Evolutionary conservation across 2,113 vertebrate genomes (phyloP).

Genomic region (Lepisosteus osseus): DNA sequence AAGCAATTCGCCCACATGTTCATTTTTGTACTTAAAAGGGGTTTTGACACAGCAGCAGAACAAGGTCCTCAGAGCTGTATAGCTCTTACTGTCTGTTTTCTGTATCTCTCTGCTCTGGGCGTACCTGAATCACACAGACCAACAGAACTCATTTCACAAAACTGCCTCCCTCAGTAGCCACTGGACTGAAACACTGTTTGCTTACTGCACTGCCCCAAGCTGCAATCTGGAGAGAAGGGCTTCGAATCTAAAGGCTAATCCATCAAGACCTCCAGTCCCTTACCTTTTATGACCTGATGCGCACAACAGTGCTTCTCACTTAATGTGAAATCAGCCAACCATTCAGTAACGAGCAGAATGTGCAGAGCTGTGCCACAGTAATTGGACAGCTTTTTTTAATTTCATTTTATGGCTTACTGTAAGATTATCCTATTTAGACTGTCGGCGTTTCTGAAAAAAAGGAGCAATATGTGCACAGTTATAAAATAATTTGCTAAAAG

Average conservation of each 20-base stretch:
- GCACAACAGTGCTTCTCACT: slow-evolving; percentile 5
- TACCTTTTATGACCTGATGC: background rate
- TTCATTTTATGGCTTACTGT: background rate
- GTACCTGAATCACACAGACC: background rate
- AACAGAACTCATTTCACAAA: background rate
- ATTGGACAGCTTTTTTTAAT: background rate
- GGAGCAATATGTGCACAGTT: background rate
- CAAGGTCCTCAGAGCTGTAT: background rate
- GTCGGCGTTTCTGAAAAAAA: slow-evolving; percentile 1
- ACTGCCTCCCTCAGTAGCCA: background rate
- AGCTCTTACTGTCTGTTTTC: background rate
- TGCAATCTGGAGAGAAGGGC: slow-evolving; percentile 1
- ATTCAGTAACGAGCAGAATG: slow-evolving; percentile 18
- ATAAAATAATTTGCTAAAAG: slow-evolving; percentile 7
- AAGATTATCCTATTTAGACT: slow-evolving; percentile 15
- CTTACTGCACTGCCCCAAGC: background rate
- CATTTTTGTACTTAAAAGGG: background rate
- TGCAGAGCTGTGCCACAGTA: background rate
- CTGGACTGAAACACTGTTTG: slow-evolving; percentile 8
- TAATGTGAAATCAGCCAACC: slow-evolving; percentile 14
- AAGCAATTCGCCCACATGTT: background rate
- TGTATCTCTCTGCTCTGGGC: background rate
- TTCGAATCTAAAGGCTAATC: slow-evolving; percentile 9
- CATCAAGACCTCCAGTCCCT: slow-evolving; percentile 11
- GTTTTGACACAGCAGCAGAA: background rate